Evolutionary conservation across 2,797 vertebrate genomes (phyloP).

Genomic region (Amniataba percoides): DNA sequence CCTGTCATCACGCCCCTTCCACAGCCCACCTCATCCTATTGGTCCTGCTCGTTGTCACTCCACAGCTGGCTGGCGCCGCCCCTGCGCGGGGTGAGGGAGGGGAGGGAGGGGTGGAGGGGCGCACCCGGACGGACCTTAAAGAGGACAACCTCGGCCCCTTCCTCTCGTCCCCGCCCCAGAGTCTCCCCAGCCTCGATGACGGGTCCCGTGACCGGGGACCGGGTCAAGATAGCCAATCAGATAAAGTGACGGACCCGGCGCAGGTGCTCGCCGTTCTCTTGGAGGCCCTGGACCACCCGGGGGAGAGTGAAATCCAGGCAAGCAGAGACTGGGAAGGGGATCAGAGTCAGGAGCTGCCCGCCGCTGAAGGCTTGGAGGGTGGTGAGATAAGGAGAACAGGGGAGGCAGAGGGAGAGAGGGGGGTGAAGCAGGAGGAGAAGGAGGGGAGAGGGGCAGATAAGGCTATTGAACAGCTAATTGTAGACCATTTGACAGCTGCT

Average conservation of each 20-base stretch:
- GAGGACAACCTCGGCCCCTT: conserved; percentile 77
- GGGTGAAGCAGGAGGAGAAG: conserved; percentile 43
- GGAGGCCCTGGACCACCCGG: conserved; percentile 85
- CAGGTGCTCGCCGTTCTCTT: conserved; percentile 88
- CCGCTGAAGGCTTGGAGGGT: conserved; percentile 55
- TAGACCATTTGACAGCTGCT: conserved; percentile 73
- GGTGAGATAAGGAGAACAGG: conserved; percentile 72
- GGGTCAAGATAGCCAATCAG: conserved; percentile 77
- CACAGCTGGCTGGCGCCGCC: conserved; percentile 82
- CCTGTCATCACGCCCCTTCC: conserved; percentile 86
- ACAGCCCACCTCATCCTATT: conserved; percentile 86
- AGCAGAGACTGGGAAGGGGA: conserved; percentile 70
- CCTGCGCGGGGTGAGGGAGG: conserved; percentile 77
- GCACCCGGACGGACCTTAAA: conserved; percentile 73
- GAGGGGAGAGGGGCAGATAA: conserved; percentile 66
- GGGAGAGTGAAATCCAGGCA: conserved; percentile 54
- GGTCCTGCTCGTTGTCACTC: conserved; percentile 85
- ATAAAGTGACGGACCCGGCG: conserved; percentile 82
- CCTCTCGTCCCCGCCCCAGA: conserved; percentile 67
- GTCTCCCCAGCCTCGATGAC: conserved; percentile 61
- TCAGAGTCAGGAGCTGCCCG: conserved; percentile 62
- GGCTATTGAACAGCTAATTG: conserved; percentile 76
- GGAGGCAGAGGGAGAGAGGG: conserved; percentile 63
- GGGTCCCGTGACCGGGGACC: conserved; percentile 69
- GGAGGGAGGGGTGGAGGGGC: conserved; percentile 84